Evolutionary conservation across 2,113 vertebrate species (phyloP), one percentile per base, ranked within the genome.

Genomic region (Axis porcinus): DNA sequence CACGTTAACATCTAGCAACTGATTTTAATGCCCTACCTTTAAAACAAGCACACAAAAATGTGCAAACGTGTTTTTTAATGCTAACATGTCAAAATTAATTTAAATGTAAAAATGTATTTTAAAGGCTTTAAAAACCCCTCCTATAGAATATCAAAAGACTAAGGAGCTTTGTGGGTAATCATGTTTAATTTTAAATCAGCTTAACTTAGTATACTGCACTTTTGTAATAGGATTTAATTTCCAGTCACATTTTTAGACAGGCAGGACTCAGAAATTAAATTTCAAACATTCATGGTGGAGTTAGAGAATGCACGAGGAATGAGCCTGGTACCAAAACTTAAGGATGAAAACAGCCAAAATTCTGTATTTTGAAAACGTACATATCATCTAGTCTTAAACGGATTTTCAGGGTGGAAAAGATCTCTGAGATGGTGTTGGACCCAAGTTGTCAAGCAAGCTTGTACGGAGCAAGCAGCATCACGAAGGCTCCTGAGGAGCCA

Each of bases 11-110:
- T 2, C 23, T 10, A 85, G 14, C 8, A 7, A 27, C 79, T 30
- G 8, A 25, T 0, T 60, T 17, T 62, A 60, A 54, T 7, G 14
- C 28, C 25, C 36, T 11, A 7, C 10, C 28, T 76, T 81, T 84
- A n/a, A 96, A 94, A 94, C 16, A 84, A 47, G 52, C 40, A 70
- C 27, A 58, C 50, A 87, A 78, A 74, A 47, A 55, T 13, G 8
- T 15, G 17, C 13, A 62, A 82, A 47, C 13, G 4, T 33, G 17
- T 5, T 47, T 57, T 40, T 52, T 54, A 50, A 82, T 45, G n/a
- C 55, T 86, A 40, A 83, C 47, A 30, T 13, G 21, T 54, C 52
- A 81, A 82, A 86, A 52, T 47, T n/a, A 74, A 36, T 7, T 86
- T 50, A 86, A 50, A 58, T 47, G 30, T 43, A 86, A 90, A 57